Evolutionary conservation across 2,888 invertebrate genomes (phyloP).

Genomic region (Ophion ventricosus): DNA sequence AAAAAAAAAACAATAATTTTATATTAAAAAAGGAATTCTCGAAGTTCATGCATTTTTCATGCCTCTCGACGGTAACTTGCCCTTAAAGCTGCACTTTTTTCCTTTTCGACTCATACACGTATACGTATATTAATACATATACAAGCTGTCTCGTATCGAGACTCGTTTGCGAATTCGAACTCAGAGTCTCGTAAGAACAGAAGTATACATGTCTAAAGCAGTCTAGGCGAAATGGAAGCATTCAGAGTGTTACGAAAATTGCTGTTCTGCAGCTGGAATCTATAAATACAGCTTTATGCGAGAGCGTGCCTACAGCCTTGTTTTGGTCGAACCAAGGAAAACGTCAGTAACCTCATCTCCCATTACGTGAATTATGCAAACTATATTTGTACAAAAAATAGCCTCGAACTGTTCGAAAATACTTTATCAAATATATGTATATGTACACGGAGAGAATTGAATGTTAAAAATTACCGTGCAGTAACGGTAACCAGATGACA

Average conservation of each 20-base stretch:
- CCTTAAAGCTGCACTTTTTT: neutral
- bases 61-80: no score
- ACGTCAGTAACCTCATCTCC: slow-evolving; percentile 41
- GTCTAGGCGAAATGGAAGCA: slow-evolving; percentile 45
- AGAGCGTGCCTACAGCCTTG: slow-evolving; percentile 39
- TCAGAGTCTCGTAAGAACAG: slow-evolving; percentile 1
- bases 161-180: slow-evolving; percentile 6
- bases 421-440: neutral
- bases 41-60: no score
- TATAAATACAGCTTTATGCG: slow-evolving; percentile 73
- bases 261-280: slow-evolving; percentile 72
- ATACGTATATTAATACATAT: neutral
- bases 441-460: no score
- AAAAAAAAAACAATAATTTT: no score
- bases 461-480: no score
- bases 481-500: no score
- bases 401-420: neutral
- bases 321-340: slow-evolving; percentile 33
- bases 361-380: slow-evolving; percentile 44
- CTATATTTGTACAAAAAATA: slow-evolving; percentile 10
- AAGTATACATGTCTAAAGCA: slow-evolving; percentile 1
- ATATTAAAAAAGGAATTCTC: no score
- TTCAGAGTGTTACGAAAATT: slow-evolving; percentile 59
- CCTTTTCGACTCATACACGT: neutral
- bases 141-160: neutral